Evolutionary conservation across 2,888 invertebrate genomes (phyloP).

Genomic region (Epistrophe eligans): DNA sequence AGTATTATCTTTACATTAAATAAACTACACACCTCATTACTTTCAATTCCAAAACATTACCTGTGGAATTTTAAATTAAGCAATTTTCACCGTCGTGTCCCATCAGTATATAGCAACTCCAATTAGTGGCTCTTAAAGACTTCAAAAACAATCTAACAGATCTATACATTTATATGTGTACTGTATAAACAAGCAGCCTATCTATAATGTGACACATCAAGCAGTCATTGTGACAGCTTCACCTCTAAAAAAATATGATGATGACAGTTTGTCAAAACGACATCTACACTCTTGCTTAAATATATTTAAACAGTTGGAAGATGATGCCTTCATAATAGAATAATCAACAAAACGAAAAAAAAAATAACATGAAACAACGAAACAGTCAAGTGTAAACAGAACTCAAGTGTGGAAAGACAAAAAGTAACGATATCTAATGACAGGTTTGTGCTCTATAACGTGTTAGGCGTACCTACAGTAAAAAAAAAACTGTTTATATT

Average conservation of each 20-base stretch:
- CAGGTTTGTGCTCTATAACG: constrained; percentile 64
- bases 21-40: constrained; percentile 40
- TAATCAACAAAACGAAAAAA: constrained; percentile 17
- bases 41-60: constrained; percentile 49
- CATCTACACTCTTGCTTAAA: constrained; percentile 40
- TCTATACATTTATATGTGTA: not conserved
- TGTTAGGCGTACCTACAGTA: not conserved
- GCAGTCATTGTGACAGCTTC: constrained; percentile 24
- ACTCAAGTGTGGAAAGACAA: constrained; percentile 28
- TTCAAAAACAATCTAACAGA: constrained; percentile 10
- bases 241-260: constrained; percentile 14
- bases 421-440: constrained; percentile 57
- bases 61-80: constrained; percentile 62
- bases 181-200: not conserved
- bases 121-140: constrained; percentile 40
- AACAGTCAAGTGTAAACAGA: constrained; percentile 56
- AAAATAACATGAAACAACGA: constrained; percentile 1
- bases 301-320: constrained; percentile 60
- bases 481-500: constrained; percentile 6
- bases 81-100: constrained; percentile 46
- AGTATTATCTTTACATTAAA: constrained; percentile 19
- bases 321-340: constrained; percentile 46
- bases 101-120: constrained; percentile 31
- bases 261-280: constrained; percentile 30
- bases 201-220: constrained; percentile 23